A percentile compares a stretch with the other conserved stretches of the same genome.
Conservation (phyloP, 2,113 vertebrate species). For the Mugil cephalus region DNA sequence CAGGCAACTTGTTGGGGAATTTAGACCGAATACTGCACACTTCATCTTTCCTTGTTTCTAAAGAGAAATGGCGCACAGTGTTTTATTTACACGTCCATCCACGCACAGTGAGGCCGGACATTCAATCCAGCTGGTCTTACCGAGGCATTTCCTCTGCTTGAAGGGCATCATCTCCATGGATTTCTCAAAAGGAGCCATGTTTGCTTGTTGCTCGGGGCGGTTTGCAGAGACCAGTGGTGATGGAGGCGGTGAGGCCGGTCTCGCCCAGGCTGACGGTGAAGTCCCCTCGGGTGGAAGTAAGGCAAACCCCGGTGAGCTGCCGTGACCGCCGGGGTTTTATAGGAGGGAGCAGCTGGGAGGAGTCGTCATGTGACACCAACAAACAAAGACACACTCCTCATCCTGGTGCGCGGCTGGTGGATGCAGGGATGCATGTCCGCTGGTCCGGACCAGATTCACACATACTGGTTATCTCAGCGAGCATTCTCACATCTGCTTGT, state of each 20-base stretch:
- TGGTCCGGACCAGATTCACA: constrained; percentile 64
- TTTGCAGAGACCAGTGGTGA: constrained; percentile 32
- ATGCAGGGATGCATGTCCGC: constrained; percentile 2
- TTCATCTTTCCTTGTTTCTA: constrained; percentile 85
- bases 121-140: constrained; percentile 65
- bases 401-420: constrained; percentile 34
- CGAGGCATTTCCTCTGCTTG: constrained; percentile 87
- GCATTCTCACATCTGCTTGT: constrained; percentile 66
- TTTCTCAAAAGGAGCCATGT: constrained; percentile 85
- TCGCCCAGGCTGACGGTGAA: constrained; percentile 66
- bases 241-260: constrained; percentile 37
- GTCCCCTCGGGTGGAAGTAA: constrained; percentile 77
- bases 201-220: constrained; percentile 30
- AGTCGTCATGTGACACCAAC: constrained; percentile 54
- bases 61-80: background rate
- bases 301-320: constrained; percentile 61
- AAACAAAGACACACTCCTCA: constrained; percentile 56
- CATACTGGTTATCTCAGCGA: constrained; percentile 57
- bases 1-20: constrained; percentile 88
- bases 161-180: constrained; percentile 86
- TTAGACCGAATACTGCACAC: constrained; percentile 84
- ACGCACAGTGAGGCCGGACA: background rate
- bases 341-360: constrained; percentile 56
- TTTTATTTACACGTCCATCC: background rate
- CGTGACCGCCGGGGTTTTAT: constrained; percentile 66